Evolutionary conservation across 2,888 invertebrate genomes (phyloP).

Genomic region (Cabera pusaria): DNA sequence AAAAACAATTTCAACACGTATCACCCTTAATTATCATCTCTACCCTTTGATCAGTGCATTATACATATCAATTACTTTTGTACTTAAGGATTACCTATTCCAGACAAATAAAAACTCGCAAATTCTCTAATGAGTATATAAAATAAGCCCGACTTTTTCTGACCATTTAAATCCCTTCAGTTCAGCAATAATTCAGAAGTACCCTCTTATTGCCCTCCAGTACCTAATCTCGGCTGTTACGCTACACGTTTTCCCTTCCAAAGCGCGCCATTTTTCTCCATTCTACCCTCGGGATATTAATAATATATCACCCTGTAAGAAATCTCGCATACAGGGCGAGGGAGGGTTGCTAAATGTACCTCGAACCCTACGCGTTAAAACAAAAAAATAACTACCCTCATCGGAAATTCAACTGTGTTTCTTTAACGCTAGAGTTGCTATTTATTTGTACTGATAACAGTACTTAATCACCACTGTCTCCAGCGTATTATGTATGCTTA

Average conservation of each 20-base stretch:
- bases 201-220: constrained; percentile 12
- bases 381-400: constrained; percentile 46
- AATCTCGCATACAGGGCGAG: constrained; percentile 63
- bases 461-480: constrained; percentile 73
- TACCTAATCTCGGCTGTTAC: constrained; percentile 24
- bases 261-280: constrained; percentile 63
- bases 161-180: constrained; percentile 2
- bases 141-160: too few species aligned
- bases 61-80: too few species aligned
- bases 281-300: constrained; percentile 68
- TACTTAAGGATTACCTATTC: neutral
- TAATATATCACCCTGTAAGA: constrained; percentile 79
- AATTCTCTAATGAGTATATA: too few species aligned
- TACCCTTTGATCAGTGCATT: too few species aligned
- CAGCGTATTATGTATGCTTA: constrained; percentile 71
- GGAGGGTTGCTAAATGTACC: constrained; percentile 68
- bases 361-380: constrained; percentile 63
- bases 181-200: constrained; percentile 22
- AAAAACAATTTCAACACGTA: too few species aligned
- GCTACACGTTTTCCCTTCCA: constrained; percentile 53
- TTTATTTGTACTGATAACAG: constrained; percentile 33
- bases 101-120: too few species aligned
- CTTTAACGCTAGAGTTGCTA: constrained; percentile 34
- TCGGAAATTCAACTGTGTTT: constrained; percentile 39
- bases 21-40: too few species aligned